These are phyloP conservation scores for Thymelicus acteon DNA, from an alignment of 2,888 invertebrate species.

Conservation along the genomic window DNA sequence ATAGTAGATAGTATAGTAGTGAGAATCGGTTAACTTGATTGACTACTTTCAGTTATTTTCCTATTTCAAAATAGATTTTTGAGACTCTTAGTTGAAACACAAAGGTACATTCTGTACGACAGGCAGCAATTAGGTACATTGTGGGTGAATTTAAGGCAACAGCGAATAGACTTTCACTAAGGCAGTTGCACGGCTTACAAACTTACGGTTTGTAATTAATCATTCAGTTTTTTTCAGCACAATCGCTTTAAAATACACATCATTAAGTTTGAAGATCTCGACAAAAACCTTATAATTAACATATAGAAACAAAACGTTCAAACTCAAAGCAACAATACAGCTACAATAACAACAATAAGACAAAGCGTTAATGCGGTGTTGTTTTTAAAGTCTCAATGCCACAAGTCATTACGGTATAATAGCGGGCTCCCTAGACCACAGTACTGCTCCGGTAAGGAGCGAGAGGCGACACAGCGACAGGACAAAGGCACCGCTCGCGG, in stretches of 20 bases:
- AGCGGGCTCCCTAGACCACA: neutral
- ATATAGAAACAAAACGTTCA: neutral
- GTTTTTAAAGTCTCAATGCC: conserved; percentile 7
- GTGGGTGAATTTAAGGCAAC: too few relatives aligned
- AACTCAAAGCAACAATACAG: neutral
- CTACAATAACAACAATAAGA: neutral
- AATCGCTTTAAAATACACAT: neutral
- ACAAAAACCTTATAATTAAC: neutral
- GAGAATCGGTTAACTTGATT: too few relatives aligned
- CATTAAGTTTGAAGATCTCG: neutral
- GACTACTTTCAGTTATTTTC: too few relatives aligned
- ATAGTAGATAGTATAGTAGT: too few relatives aligned
- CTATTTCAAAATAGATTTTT: too few relatives aligned
- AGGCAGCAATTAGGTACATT: too few relatives aligned
- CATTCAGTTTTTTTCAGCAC: neutral
- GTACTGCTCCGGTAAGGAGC: conserved; percentile 16
- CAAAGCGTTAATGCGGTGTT: neutral
- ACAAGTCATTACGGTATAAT: conserved; percentile 21
- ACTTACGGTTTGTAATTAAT: too few relatives aligned
- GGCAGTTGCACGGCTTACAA: too few relatives aligned
- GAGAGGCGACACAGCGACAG: conserved; percentile 8
- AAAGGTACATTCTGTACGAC: too few relatives aligned
- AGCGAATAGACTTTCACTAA: too few relatives aligned
- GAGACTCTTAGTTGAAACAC: too few relatives aligned
- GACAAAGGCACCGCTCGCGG: conserved; percentile 20